Percentiles rank a stretch among this genome's conserved stretches.
phyloP scores from a whole-genome alignment of 2,888 invertebrate genomes.

The Nematopogon swammerdamellus region DNA sequence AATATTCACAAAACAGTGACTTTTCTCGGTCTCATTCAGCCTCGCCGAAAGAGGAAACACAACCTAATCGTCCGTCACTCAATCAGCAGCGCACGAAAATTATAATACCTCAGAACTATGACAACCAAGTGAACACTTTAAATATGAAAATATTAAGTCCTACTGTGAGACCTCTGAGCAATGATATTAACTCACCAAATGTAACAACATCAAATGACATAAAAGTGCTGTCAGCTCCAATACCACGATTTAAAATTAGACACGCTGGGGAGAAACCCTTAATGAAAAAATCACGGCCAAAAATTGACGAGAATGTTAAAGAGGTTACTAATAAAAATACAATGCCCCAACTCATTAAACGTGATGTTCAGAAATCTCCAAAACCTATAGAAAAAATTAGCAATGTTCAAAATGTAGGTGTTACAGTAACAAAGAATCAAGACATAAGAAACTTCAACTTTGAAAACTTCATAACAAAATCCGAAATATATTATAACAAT shows the following conservation, averaged over 20 bases:
- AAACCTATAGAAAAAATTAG: not conserved
- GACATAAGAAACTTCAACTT: constrained; percentile 46
- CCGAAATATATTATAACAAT: constrained; percentile 43
- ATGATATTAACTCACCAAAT: not conserved
- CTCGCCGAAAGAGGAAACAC: not conserved
- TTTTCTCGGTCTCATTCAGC: not conserved
- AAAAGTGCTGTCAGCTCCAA: not conserved
- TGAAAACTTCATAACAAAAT: constrained; percentile 49
- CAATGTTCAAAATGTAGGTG: constrained; percentile 19
- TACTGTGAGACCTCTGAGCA: not conserved
- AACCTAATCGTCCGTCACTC: not conserved
- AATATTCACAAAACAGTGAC: not conserved
- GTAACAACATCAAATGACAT: not conserved
- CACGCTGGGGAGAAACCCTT: not conserved
- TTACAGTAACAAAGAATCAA: constrained; percentile 22
- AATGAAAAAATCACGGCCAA: constrained; percentile 10
- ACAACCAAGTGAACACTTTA: not conserved
- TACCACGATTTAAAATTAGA: not conserved
- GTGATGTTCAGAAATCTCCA: not conserved
- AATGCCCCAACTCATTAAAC: not conserved
- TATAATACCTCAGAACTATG: not conserved
- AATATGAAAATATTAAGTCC: not conserved
- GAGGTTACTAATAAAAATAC: not conserved
- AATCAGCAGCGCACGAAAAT: not conserved
- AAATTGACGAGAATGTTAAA: constrained; percentile 25